phyloP scores from a whole-genome alignment of 2,113 vertebrate species.

The Corydoras sp. region DNA sequence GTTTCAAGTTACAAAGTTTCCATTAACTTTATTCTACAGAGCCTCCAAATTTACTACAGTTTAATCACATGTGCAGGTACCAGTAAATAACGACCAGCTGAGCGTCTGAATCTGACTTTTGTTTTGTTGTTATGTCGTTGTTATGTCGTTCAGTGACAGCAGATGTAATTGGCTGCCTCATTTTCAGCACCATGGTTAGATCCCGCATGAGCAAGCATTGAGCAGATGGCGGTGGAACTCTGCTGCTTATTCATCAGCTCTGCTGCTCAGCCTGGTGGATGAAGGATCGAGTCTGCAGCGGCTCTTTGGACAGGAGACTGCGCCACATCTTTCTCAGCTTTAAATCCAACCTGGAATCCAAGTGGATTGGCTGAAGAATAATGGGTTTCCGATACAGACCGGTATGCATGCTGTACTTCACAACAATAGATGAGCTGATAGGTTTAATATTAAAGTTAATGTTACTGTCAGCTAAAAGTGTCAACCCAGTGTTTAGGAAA shows the following conservation, averaged over 20 bases:
- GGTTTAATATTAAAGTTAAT: not conserved
- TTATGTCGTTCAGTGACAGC: too few relatives aligned
- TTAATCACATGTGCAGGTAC: too few relatives aligned
- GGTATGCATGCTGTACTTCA: constrained; percentile 52
- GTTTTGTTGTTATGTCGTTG: too few relatives aligned
- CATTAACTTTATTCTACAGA: too few relatives aligned
- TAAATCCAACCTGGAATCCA: constrained; percentile 18
- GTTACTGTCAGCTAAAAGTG: too few relatives aligned
- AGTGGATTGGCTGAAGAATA: constrained; percentile 21
- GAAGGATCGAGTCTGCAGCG: not conserved
- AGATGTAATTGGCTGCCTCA: constrained; percentile 1
- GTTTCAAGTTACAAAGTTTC: too few relatives aligned
- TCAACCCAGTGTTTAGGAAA: too few relatives aligned
- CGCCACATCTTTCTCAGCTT: not conserved
- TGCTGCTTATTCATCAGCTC: not conserved
- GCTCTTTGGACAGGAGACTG: constrained; percentile 19
- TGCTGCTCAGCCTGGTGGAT: not conserved
- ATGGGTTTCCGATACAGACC: constrained; percentile 65
- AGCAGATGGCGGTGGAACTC: constrained; percentile 17
- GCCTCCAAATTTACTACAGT: too few relatives aligned
- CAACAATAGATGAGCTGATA: not conserved
- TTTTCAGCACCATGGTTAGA: constrained; percentile 70
- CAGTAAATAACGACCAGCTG: too few relatives aligned
- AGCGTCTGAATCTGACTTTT: too few relatives aligned
- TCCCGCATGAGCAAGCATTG: constrained; percentile 37